These are phyloP conservation scores for Phacellophora camtschatica DNA, from an alignment of 30 jellyfish, hydroid and myxozoan species.

Conservation along the genomic window DNA sequence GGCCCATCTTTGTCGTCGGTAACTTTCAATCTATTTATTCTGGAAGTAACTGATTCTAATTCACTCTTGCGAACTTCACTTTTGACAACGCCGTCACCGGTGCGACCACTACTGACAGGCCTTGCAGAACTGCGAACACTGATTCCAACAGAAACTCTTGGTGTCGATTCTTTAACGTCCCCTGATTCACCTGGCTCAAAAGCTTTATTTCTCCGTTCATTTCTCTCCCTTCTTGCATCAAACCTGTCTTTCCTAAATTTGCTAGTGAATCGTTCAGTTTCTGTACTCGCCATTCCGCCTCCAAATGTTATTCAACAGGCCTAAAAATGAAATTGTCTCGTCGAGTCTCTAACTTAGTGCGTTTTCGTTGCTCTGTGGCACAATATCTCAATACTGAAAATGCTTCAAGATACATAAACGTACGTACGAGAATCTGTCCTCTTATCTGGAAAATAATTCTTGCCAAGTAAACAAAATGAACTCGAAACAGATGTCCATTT, in stretches of 20 bases:
- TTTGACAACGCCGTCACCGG: conserved; percentile 11
- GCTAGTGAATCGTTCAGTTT: conserved; percentile 50
- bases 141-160: conserved; percentile 22
- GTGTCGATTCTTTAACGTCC: not conserved
- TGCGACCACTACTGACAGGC: conserved; percentile 24
- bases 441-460: not conserved
- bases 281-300: conserved; percentile 47
- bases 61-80: conserved; percentile 54
- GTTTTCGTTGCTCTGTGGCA: no score
- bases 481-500: conserved; percentile 60
- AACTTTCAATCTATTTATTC: conserved; percentile 61
- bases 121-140: conserved; percentile 45
- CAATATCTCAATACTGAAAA: no score
- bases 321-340: no score
- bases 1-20: conserved; percentile 62
- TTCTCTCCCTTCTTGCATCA: conserved; percentile 55
- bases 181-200: conserved; percentile 18
- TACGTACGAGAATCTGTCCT: not conserved
- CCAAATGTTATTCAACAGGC: no score
- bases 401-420: not conserved
- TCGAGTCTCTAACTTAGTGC: no score
- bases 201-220: conserved; percentile 62
- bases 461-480: not conserved
- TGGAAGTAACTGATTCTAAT: conserved; percentile 55
- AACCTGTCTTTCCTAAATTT: conserved; percentile 48